Evolutionary conservation across 1,140 invertebrate species (phyloP).

Genomic region (Drosophila ogumai): DNA sequence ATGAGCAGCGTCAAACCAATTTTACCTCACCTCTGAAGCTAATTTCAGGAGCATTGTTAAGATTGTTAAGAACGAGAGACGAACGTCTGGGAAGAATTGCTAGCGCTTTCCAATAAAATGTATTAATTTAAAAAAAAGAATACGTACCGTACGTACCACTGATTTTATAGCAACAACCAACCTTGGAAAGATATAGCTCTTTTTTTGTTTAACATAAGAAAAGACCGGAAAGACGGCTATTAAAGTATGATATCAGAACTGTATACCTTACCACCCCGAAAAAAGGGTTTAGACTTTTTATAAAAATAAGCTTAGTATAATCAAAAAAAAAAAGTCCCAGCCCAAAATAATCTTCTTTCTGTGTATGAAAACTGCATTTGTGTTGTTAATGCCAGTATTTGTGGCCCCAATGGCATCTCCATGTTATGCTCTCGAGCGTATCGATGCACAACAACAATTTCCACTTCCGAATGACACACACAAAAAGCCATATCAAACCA

Average conservation of each 20-base stretch:
- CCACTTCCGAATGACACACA: slow-evolving; percentile 71
- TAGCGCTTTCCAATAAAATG: background rate
- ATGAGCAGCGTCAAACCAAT: background rate
- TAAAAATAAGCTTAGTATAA: background rate
- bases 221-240: too few species aligned
- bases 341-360: background rate
- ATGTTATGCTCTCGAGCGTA: slow-evolving; percentile 67
- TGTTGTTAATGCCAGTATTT: slow-evolving; percentile 5
- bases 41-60: background rate
- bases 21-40: background rate
- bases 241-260: background rate
- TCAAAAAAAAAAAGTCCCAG: background rate
- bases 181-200: too few species aligned
- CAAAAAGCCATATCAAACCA: slow-evolving; percentile 32
- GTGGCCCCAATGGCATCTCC: slow-evolving; percentile 16
- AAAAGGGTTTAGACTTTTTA: background rate
- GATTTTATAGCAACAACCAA: background rate
- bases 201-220: too few species aligned
- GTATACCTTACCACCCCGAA: background rate
- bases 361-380: slow-evolving; percentile 9
- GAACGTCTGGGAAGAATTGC: background rate
- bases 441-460: slow-evolving; percentile 70
- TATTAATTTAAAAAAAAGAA: background rate
- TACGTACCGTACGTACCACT: background rate
- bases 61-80: background rate